These are phyloP conservation scores for Zosterops hypoxanthus DNA, from an alignment of 2,113 vertebrate genomes.

Conservation along the genomic window DNA sequence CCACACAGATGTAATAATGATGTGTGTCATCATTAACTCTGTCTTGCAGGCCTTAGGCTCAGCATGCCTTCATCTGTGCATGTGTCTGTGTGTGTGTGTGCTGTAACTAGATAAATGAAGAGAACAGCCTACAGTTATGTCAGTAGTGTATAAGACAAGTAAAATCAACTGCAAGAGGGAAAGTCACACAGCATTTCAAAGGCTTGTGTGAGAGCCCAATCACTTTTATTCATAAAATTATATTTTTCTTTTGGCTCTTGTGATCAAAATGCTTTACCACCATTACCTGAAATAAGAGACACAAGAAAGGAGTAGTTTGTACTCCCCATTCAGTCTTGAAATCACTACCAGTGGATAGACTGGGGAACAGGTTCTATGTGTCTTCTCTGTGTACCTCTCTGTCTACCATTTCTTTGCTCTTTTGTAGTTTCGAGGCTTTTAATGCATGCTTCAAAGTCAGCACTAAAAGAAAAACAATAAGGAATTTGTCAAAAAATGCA, in stretches of 20 bases:
- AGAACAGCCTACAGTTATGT: background rate
- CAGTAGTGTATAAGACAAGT: rapidly evolving
- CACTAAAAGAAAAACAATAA: background rate
- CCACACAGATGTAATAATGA: background rate
- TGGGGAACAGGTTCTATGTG: background rate
- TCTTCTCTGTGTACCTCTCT: background rate
- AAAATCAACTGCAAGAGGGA: background rate
- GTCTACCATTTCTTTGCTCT: background rate
- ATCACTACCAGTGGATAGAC: background rate
- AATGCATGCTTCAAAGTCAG: background rate
- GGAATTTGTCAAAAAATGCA: background rate
- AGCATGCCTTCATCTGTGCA: rapidly evolving
- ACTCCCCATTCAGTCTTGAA: background rate
- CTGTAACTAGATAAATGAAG: background rate
- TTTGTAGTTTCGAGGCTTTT: background rate
- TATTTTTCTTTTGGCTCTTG: background rate
- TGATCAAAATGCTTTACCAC: background rate
- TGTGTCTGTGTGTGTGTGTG: background rate
- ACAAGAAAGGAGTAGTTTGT: background rate
- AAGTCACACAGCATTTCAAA: background rate
- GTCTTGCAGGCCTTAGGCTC: background rate
- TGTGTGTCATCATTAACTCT: background rate
- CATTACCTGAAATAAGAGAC: background rate
- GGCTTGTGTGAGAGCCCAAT: background rate
- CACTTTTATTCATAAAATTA: background rate